Conservation (phyloP, 2,797 vertebrate species). For the Nannoperca australis region DNA sequence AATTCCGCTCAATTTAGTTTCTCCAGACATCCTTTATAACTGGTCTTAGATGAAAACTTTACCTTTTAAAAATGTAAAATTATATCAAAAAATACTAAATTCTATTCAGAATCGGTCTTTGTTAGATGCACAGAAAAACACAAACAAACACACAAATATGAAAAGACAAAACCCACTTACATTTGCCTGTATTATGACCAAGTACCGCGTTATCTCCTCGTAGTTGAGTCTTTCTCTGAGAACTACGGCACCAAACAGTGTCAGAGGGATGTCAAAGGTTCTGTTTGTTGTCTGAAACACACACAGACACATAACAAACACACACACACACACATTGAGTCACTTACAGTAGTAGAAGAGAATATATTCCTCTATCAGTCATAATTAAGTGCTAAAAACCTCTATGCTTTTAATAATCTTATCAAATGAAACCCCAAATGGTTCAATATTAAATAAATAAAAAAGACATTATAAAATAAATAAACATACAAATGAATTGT, state of each 20-base stretch:
- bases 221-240: constrained; percentile 96
- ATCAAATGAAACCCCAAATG: too few species aligned
- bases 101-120: too few species aligned
- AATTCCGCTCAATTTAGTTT: constrained; percentile 2
- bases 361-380: neutral
- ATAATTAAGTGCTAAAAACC: too few species aligned
- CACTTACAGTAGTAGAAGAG: neutral
- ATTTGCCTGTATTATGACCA: constrained; percentile 95
- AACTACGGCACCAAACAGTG: constrained; percentile 93
- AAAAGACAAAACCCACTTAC: constrained; percentile 84
- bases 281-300: constrained; percentile 90
- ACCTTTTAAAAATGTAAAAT: neutral
- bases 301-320: constrained; percentile 34
- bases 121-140: neutral
- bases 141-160: neutral
- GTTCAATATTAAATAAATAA: too few species aligned
- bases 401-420: too few species aligned
- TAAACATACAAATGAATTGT: too few species aligned
- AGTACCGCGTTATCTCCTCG: constrained; percentile 95
- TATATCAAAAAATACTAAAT: neutral
- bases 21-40: neutral
- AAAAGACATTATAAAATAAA: too few species aligned
- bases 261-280: constrained; percentile 97
- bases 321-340: constrained; percentile 3
- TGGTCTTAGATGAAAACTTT: neutral